Conservation (phyloP, 2,888 invertebrate species). For the Hirudinaria manillensis region DNA sequence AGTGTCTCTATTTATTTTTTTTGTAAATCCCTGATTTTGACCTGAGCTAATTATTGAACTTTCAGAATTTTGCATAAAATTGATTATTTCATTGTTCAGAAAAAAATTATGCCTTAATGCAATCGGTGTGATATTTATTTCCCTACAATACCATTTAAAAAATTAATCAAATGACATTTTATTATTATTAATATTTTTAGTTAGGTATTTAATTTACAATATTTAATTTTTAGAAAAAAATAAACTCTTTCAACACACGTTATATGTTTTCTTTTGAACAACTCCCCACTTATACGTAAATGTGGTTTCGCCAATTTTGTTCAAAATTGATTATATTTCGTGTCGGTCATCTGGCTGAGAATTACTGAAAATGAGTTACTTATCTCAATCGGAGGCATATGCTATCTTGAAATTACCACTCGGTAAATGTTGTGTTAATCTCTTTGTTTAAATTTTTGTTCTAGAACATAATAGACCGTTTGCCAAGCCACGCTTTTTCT, state of each 20-base stretch:
- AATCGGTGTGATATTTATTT: too few relatives aligned
- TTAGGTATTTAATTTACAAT: too few relatives aligned
- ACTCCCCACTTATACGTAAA: slow-evolving; percentile 28
- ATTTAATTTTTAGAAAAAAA: neutral
- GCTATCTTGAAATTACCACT: slow-evolving; percentile 36
- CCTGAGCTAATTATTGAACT: too few relatives aligned
- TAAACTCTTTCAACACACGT: neutral
- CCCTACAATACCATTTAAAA: too few relatives aligned
- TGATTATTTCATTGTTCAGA: too few relatives aligned
- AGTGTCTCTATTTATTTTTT: too few relatives aligned
- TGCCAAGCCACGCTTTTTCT: neutral
- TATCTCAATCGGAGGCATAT: slow-evolving; percentile 34
- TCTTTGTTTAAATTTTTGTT: slow-evolving; percentile 24
- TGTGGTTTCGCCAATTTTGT: slow-evolving; percentile 28
- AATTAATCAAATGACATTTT: too few relatives aligned
- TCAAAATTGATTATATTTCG: neutral
- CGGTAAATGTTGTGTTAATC: slow-evolving; percentile 28
- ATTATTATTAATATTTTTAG: too few relatives aligned
- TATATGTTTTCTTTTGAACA: slow-evolving; percentile 29
- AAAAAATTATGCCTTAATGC: too few relatives aligned
- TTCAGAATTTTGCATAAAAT: too few relatives aligned
- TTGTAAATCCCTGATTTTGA: too few relatives aligned
- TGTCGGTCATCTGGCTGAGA: neutral
- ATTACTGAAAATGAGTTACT: slow-evolving; percentile 27
- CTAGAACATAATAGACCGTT: slow-evolving; percentile 12